Conservation (phyloP, 2,797 vertebrate genomes). For the Fundulus diaphanus region DNA sequence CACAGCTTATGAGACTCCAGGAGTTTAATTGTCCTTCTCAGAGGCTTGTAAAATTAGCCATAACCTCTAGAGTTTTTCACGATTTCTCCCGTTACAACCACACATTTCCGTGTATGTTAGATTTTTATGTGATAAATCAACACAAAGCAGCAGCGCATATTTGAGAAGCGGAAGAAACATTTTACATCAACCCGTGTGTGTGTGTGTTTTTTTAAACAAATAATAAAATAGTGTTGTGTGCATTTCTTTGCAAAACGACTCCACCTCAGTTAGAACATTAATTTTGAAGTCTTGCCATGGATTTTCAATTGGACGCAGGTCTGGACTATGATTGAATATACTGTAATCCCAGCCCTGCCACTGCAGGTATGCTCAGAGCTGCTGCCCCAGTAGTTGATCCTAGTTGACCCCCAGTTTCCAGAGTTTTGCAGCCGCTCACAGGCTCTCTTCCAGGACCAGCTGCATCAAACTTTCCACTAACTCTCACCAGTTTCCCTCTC, state of each 20-base stretch:
- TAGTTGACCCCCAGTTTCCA: neutral
- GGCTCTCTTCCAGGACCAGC: neutral
- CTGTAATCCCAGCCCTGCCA: neutral
- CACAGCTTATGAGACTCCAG: neutral
- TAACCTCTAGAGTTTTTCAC: neutral
- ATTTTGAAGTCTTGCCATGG: neutral
- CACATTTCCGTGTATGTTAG: neutral
- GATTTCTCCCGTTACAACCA: neutral
- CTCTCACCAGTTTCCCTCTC: neutral
- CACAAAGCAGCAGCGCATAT: too few relatives aligned
- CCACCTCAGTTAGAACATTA: neutral
- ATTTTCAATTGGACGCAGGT: neutral
- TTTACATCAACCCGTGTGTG: too few relatives aligned
- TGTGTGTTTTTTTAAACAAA: too few relatives aligned
- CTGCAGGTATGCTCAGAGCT: neutral
- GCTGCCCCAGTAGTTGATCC: too few relatives aligned
- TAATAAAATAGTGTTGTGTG: too few relatives aligned
- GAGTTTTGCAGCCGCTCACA: neutral
- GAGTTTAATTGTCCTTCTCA: neutral
- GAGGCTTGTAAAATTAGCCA: neutral
- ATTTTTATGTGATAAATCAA: too few relatives aligned
- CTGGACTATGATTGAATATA: neutral
- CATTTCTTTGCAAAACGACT: too few relatives aligned
- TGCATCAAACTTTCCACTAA: neutral
- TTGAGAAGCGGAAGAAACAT: too few relatives aligned